Evolutionary conservation across 92 coral and sea anemone genomes (phyloP), one percentile per base, ranked within the genome.

Genomic region (Phymanthus crucifer): DNA sequence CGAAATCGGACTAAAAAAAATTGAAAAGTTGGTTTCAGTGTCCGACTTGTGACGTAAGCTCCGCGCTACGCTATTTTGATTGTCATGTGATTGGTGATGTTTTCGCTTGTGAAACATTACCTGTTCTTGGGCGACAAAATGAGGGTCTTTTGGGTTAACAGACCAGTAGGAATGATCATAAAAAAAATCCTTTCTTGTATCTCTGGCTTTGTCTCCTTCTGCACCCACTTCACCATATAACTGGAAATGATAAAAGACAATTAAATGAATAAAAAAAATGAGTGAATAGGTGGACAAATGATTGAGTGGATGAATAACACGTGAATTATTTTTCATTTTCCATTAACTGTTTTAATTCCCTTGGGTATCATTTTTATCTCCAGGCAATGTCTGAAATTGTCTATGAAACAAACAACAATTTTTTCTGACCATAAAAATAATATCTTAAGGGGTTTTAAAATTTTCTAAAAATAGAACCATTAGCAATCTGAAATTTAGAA

Each of bases 161-260:
- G 99, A 96, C 99, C 99, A 96, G 76, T 96, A 96, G 33, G 99
- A 96, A 68, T 93, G 80, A 47, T 96, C 99, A 78, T 88, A 96
- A 13, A 96, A 79, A 84, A 96, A 96, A 70, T 90, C 93, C 85
- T 96, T 96, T 68, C 34, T 78, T 26, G 78, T 17, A n/a, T 91
- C 93, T 27, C 93, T 79, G 6, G 74, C 80, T 74, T 92, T 92
- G 85, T 90, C 93, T 27, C 97, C 94, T 72, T 92, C 97, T 33
- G 43, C 16, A 32, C 94, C 94, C n/a, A 85, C 75, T 38, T 92
- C 92, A 32, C 97, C 97, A 87, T 75, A 87, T 26, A 92, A 80
- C 97, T 92, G 65, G 32, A 80, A 26, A 38, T 38, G 10, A 11
- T 38, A 5, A 38, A 38, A 38, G 10, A 38, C 5, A 38, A 43